Percentiles rank a stretch among this genome's conserved stretches.
Conservation (phyloP, 2,888 invertebrate genomes). For the Scrobipalpa costella region DNA sequence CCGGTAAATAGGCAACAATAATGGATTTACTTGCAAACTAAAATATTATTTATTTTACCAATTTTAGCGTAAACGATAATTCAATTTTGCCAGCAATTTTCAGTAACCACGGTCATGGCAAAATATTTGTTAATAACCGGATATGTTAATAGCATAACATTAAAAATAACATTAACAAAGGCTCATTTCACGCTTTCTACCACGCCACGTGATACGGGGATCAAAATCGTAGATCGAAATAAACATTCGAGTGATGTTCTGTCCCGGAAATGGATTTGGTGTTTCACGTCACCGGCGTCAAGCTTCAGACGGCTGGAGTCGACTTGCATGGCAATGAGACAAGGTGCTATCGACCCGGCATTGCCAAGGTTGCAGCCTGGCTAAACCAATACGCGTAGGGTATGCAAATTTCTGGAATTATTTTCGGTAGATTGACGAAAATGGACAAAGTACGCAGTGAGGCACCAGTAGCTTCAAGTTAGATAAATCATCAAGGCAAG, state of each 20-base stretch:
- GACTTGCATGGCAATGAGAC: slow-evolving; percentile 23
- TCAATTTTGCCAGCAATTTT: background rate
- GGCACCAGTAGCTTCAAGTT: background rate
- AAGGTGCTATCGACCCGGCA: slow-evolving; percentile 27
- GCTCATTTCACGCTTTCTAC: slow-evolving; percentile 16
- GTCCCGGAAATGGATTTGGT: slow-evolving; percentile 27
- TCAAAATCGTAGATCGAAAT: slow-evolving; percentile 17
- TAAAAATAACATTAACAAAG: background rate
- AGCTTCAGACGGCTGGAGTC: background rate
- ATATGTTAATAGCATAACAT: background rate
- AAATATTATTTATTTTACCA: slow-evolving; percentile 7
- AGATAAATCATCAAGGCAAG: background rate
- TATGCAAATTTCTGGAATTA: slow-evolving; percentile 12
- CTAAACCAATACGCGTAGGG: slow-evolving; percentile 3
- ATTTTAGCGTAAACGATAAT: slow-evolving; percentile 11
- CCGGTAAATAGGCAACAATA: background rate
- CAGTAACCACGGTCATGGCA: background rate
- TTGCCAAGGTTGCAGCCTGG: slow-evolving; percentile 27
- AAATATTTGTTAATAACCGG: background rate
- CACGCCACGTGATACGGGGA: background rate
- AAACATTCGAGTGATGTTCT: slow-evolving; percentile 16
- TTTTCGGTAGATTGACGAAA: slow-evolving; percentile 7
- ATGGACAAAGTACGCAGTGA: background rate
- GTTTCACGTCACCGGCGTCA: slow-evolving; percentile 24
- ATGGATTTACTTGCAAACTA: slow-evolving; percentile 16